Percentiles rank a stretch among this genome's conserved stretches.
Evolutionary conservation across 2,797 vertebrate genomes (phyloP).

Genomic region (Amniataba percoides): DNA sequence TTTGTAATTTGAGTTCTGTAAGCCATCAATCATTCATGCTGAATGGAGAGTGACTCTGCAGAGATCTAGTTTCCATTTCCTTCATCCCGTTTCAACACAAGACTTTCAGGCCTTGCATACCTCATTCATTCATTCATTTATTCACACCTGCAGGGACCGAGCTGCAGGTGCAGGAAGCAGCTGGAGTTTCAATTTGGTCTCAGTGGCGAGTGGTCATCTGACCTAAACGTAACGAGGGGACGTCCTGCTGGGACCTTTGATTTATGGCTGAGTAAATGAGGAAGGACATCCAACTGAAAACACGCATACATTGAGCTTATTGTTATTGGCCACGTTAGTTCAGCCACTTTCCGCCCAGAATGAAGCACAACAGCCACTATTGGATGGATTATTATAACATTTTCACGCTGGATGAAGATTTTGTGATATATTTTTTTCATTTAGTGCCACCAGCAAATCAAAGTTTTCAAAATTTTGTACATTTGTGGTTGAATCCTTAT

Average conservation of each 20-base stretch:
- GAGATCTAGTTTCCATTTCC: slow-evolving; percentile 37
- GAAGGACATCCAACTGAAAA: slow-evolving; percentile 19
- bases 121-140: slow-evolving; percentile 27
- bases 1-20: slow-evolving; percentile 43
- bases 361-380: background rate
- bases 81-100: slow-evolving; percentile 26
- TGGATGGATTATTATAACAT: background rate
- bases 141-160: slow-evolving; percentile 21
- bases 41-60: slow-evolving; percentile 4
- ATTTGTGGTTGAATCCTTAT: background rate
- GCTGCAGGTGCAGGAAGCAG: slow-evolving; percentile 34
- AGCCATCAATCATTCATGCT: slow-evolving; percentile 28
- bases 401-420: background rate
- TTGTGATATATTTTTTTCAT: background rate
- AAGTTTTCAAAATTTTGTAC: background rate
- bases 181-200: slow-evolving; percentile 30
- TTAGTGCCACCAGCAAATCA: too few relatives aligned
- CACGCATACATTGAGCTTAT: background rate
- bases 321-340: background rate
- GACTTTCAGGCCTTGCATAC: background rate
- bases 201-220: slow-evolving; percentile 18
- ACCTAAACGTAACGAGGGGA: slow-evolving; percentile 25
- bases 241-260: slow-evolving; percentile 23
- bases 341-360: background rate
- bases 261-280: slow-evolving; percentile 18